Percentiles rank a stretch among this genome's conserved stretches.
Evolutionary conservation across 2,797 vertebrate species (phyloP).

Genomic region (Morus bassanus): DNA sequence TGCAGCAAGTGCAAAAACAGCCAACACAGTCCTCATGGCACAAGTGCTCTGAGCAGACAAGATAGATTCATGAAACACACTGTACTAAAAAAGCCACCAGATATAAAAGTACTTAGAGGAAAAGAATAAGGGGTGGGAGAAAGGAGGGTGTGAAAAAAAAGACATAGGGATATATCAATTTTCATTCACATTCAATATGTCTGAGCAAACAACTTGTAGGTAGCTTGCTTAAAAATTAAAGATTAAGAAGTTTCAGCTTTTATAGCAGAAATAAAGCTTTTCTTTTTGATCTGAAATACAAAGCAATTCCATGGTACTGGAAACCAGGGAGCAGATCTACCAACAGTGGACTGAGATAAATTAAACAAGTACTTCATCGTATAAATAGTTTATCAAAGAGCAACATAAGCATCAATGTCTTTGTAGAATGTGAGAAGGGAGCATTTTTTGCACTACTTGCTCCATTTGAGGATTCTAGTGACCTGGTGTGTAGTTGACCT

Average conservation of each 20-base stretch:
- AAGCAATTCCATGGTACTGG: background rate
- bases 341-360: background rate
- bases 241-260: background rate
- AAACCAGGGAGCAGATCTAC: background rate
- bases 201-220: background rate
- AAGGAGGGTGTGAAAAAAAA: background rate
- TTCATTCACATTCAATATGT: background rate
- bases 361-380: background rate
- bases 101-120: background rate
- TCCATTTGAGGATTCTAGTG: background rate
- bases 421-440: background rate
- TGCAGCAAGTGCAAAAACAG: background rate
- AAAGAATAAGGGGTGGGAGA: background rate
- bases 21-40: background rate
- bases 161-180: background rate
- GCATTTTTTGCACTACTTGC: background rate
- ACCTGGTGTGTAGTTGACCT: background rate
- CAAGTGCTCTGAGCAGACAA: background rate
- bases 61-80: background rate
- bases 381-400: background rate
- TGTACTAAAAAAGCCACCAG: background rate
- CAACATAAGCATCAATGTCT: background rate
- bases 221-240: background rate
- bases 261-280: background rate
- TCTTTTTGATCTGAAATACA: background rate